These are phyloP conservation scores for Cyanistes caeruleus DNA, from an alignment of 2,113 vertebrate genomes.

Conservation along the genomic window DNA sequence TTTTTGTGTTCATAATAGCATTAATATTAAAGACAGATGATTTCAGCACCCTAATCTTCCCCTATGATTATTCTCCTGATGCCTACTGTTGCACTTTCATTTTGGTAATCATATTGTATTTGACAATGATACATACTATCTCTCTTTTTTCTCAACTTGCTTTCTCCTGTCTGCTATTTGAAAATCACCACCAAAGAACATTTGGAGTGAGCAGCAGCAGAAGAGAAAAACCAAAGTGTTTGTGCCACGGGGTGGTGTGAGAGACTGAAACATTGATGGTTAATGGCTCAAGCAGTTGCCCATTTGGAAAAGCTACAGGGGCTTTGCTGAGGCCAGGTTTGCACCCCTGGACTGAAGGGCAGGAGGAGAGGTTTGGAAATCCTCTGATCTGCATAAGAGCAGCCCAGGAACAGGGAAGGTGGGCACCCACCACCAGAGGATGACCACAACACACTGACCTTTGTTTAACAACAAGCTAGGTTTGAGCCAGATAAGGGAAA, in stretches of 20 bases:
- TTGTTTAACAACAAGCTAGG: background rate
- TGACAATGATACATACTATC: background rate
- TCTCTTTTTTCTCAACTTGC: background rate
- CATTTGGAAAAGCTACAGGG: background rate
- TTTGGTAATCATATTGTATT: background rate
- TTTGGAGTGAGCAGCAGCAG: background rate
- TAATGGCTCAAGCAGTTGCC: fast-evolving
- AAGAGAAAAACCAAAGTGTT: background rate
- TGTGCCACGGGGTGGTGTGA: background rate
- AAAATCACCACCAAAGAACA: background rate
- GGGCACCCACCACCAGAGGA: background rate
- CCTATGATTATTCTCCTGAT: background rate
- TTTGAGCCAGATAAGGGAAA: background rate
- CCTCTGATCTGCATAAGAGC: background rate
- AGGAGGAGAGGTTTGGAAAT: background rate
- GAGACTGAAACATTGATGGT: background rate
- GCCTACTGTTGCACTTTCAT: background rate
- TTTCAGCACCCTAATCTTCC: background rate
- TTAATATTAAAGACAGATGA: background rate
- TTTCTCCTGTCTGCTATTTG: too few species aligned
- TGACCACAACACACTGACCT: background rate
- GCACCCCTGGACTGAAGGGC: background rate
- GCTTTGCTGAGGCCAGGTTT: background rate
- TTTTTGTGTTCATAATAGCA: background rate
- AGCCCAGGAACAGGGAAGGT: background rate